Conservation (phyloP, 2,888 invertebrate species). For the Drosophila neonasuta region DNA sequence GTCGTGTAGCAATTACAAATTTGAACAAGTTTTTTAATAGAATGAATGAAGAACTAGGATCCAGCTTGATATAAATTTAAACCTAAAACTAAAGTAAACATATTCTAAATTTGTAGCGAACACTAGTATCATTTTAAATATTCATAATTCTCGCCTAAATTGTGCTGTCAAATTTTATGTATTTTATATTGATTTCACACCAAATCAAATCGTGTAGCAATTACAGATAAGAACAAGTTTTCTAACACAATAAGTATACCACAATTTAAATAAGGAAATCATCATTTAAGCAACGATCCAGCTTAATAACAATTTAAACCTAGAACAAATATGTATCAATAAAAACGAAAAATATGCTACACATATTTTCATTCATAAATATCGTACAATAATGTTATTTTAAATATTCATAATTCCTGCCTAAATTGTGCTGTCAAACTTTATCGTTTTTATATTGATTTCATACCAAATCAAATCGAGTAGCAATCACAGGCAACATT, state of each 20-base stretch:
- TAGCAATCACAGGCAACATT: conserved; percentile 37
- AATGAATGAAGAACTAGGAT: background rate
- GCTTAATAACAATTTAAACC: background rate
- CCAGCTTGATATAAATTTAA: background rate
- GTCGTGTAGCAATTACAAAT: too few relatives aligned
- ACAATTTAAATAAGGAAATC: background rate
- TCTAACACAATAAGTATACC: too few relatives aligned
- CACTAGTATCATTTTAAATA: background rate
- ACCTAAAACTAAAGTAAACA: background rate
- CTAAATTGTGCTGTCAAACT: background rate
- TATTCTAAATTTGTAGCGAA: background rate
- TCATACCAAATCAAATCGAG: conserved; percentile 29
- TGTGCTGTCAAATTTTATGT: background rate
- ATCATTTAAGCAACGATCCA: background rate
- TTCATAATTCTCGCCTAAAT: background rate
- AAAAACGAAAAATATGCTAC: too few relatives aligned
- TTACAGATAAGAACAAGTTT: too few relatives aligned
- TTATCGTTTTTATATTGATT: background rate
- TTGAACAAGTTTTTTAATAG: too few relatives aligned
- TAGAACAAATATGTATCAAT: background rate
- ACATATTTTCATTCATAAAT: background rate
- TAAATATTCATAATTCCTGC: background rate
- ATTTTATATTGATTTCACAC: conserved; percentile 1
- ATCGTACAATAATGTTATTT: background rate
- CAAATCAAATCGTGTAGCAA: background rate